phyloP scores from a whole-genome alignment of 2,113 vertebrate genomes.

The Diadophis punctatus region DNA sequence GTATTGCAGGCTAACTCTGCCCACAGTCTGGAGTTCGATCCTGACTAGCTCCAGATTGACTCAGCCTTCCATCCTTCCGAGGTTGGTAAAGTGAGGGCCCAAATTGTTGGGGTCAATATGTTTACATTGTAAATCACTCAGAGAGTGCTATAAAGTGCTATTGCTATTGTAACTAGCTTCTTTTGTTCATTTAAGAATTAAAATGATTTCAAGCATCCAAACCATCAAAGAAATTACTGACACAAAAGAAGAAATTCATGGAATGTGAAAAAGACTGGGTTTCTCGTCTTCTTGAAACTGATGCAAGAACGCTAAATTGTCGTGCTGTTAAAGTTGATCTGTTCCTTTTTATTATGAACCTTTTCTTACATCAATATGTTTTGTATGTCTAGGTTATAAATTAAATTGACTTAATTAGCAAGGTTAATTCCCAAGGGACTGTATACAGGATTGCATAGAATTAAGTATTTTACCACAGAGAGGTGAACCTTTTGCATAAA shows the following conservation, averaged over 20 bases:
- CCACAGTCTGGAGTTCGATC: background rate
- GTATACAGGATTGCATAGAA: background rate
- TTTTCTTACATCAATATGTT: background rate
- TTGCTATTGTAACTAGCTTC: background rate
- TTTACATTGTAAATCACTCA: background rate
- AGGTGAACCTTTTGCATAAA: background rate
- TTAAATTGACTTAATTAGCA: background rate
- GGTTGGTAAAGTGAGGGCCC: background rate
- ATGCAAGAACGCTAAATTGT: background rate
- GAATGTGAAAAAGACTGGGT: background rate
- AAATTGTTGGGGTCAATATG: background rate
- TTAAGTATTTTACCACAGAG: background rate
- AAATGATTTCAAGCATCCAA: background rate
- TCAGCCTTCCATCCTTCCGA: background rate
- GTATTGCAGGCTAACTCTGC: background rate
- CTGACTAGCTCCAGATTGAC: background rate
- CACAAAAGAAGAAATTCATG: background rate
- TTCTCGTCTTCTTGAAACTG: background rate
- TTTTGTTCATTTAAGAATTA: background rate
- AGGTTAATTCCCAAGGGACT: background rate
- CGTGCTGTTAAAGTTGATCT: background rate
- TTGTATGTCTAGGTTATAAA: background rate
- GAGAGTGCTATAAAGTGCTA: background rate
- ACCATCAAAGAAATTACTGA: background rate
- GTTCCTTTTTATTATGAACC: background rate